Percentiles rank a stretch among this genome's conserved stretches.
Evolutionary conservation across 2,888 invertebrate species (phyloP).

Genomic region (Microchrysa polita): DNA sequence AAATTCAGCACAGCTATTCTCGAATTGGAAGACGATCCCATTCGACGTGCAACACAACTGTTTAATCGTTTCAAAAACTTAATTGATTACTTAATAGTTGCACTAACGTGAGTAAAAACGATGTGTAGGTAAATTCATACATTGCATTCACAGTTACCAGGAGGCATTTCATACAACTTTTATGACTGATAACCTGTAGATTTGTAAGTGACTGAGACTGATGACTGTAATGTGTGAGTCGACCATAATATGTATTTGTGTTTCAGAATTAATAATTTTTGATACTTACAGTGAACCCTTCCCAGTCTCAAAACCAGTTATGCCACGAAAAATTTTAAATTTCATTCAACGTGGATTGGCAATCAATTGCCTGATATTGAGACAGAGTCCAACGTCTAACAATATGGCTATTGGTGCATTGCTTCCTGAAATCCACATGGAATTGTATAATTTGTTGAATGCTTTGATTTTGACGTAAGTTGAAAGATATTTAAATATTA

Average conservation of each 20-base stretch:
- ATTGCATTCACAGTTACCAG: too few species aligned
- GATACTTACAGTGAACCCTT: constrained; percentile 58
- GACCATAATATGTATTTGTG: neutral
- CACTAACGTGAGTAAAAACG: constrained; percentile 52
- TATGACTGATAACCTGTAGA: neutral
- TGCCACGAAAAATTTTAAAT: constrained; percentile 56
- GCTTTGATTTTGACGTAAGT: constrained; percentile 55
- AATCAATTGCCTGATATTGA: constrained; percentile 54
- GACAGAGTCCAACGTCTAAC: constrained; percentile 56
- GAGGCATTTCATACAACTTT: too few species aligned
- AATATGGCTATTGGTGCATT: constrained; percentile 56
- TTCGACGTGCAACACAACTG: constrained; percentile 54
- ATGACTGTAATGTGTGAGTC: too few species aligned
- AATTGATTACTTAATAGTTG: constrained; percentile 53
- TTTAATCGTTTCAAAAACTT: constrained; percentile 54
- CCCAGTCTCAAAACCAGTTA: constrained; percentile 56
- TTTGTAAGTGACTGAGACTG: neutral
- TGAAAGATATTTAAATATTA: constrained; percentile 3
- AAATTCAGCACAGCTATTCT: constrained; percentile 50
- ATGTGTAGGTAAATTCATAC: too few species aligned
- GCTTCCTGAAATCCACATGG: constrained; percentile 55
- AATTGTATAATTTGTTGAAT: constrained; percentile 55
- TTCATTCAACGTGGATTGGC: constrained; percentile 56
- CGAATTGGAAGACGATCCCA: constrained; percentile 54
- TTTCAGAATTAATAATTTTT: neutral